Base-by-base conservation (phyloP, 1,140 invertebrate species). In the Chionoecetes opilio region DNA sequence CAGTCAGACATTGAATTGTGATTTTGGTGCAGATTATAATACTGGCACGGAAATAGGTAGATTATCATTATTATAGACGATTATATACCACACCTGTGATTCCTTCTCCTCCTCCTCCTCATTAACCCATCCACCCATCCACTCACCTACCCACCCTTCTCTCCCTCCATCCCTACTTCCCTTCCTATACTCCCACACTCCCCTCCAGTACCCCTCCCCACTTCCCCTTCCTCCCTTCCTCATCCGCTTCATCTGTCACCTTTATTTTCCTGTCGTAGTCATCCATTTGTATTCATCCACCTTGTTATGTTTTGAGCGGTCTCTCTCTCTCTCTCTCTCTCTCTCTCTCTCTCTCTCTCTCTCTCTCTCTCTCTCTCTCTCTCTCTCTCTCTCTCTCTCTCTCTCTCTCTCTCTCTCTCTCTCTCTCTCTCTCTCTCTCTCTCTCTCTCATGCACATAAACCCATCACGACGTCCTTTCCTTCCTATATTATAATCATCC, bases 281-380 rank as follows among this genome's bases (percentile, higher is more conserved):
- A 53, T 53, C 46, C 46, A 53, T 53, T 34, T 84, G 29, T 84
- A 29, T 31, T 84, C 32, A 84, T 34, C 29, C 9, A 9, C 82
- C 82, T 9, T 31, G 82, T 84, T 34, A 53, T 53, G 46, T 53
- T 2, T 53, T 53, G 21, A 53, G 46, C 46, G 46, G 11, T 86
- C 84, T 86, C 84, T 86, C 29, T 31, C 84, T 86, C 29, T 29
- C 29, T 86, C n/a, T 86, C 84, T 86, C 84, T 86, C 84, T 86
- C 84, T 86, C 84, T 86, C 84, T 86, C 84, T 86, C 84, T 86
- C 84, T 86, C 84, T 86, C 84, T 86, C 84, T 86, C 84, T 86
- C 84, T 86, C 84, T 86, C 84, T 86, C 84, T 86, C 84, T 86
- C 84, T 86, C 84, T 86, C 63, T 75, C 63, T 75, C 63, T 75